These are phyloP conservation scores for Syrmaticus mikado DNA, from an alignment of 2,113 vertebrate species.

Conservation along the genomic window DNA sequence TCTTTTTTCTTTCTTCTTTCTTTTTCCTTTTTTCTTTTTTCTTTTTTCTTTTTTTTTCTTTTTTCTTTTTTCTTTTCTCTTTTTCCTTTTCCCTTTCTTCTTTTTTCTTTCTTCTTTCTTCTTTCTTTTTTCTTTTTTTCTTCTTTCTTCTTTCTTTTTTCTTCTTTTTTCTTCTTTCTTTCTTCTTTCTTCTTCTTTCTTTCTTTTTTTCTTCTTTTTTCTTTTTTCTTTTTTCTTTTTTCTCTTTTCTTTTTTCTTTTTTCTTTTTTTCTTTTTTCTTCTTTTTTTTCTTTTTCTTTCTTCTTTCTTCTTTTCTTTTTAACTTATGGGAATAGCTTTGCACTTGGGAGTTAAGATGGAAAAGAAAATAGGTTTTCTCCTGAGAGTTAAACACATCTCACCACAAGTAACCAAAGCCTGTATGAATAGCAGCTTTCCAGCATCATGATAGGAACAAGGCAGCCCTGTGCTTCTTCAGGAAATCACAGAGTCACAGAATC, in stretches of 20 bases:
- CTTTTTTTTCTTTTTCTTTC: neutral
- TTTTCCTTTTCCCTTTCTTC: neutral
- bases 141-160: neutral
- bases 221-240: neutral
- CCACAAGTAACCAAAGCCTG: neutral
- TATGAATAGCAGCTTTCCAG: neutral
- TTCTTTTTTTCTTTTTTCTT: rapidly evolving
- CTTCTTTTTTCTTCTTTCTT: rapidly evolving
- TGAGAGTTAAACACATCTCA: neutral
- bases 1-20: no score
- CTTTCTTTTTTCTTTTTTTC: neutral
- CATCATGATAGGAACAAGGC: neutral
- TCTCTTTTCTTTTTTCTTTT: neutral
- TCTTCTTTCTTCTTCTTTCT: neutral
- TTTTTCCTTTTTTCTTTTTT: neutral
- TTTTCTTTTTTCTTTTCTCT: neutral
- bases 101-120: neutral
- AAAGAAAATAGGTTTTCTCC: neutral
- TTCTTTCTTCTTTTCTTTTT: neutral
- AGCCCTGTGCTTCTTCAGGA: neutral
- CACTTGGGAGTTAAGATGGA: neutral
- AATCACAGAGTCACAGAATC: neutral
- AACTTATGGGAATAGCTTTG: no score
- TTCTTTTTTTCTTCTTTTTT: neutral
- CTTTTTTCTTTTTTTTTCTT: neutral